Evolutionary conservation across 2,113 vertebrate genomes (phyloP).

Genomic region (Centrocercus urophasianus): DNA sequence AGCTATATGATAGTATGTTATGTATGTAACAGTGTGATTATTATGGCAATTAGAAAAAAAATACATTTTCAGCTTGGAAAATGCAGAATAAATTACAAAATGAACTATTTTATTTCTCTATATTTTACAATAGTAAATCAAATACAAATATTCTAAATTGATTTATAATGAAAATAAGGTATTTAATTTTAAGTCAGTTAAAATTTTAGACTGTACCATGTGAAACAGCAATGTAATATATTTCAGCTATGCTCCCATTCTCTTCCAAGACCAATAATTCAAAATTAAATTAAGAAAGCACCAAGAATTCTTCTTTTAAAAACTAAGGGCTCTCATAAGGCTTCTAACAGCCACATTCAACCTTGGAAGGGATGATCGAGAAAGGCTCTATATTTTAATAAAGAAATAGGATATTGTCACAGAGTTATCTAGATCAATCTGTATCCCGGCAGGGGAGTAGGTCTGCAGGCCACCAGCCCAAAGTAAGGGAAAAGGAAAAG

Average conservation of each 20-base stretch:
- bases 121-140: background rate
- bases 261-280: background rate
- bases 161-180: background rate
- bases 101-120: accelerated
- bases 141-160: background rate
- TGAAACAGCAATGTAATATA: background rate
- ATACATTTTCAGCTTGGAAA: background rate
- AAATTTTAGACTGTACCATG: background rate
- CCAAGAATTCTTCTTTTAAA: background rate
- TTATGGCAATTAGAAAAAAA: background rate
- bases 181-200: background rate
- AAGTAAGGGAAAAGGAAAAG: too few species aligned
- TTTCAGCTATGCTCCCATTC: accelerated
- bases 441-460: too few species aligned
- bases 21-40: background rate
- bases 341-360: accelerated
- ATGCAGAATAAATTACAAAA: background rate
- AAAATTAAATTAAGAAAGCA: background rate
- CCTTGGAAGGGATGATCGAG: background rate
- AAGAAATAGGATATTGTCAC: background rate
- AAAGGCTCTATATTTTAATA: background rate
- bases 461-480: too few species aligned
- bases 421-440: too few species aligned
- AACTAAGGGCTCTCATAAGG: background rate
- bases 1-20: background rate